Conservation (phyloP, 2,113 vertebrate species). For the Oreochromis aureus region DNA sequence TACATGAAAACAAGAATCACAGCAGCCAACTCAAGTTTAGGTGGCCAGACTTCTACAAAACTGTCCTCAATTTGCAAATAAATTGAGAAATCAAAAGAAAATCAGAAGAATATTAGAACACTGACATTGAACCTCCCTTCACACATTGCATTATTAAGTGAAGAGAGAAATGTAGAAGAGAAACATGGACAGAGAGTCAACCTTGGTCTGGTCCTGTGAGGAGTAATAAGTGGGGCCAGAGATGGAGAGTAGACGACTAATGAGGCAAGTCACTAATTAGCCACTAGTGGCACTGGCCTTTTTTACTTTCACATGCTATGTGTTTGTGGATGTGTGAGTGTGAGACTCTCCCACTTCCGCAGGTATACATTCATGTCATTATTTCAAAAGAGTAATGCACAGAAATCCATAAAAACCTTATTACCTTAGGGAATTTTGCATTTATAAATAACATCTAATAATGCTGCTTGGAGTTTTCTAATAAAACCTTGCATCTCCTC, state of each 20-base stretch:
- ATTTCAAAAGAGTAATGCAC: neutral
- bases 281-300: slow-evolving; percentile 44
- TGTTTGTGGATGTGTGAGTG: neutral
- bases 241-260: slow-evolving; percentile 45
- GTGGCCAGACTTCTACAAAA: neutral
- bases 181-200: slow-evolving; percentile 10
- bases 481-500: neutral
- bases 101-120: neutral
- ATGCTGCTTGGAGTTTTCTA: neutral
- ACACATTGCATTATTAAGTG: neutral
- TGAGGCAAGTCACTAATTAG: slow-evolving; percentile 65
- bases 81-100: neutral
- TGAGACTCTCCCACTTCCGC: neutral
- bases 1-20: neutral
- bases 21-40: neutral
- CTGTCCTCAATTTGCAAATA: neutral
- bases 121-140: neutral
- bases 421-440: neutral
- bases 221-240: slow-evolving; percentile 49
- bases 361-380: neutral
- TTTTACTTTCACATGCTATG: neutral
- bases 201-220: slow-evolving; percentile 44
- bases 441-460: neutral
- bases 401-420: neutral
- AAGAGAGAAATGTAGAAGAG: neutral